Evolutionary conservation across 2,888 invertebrate genomes (phyloP), one percentile per base, ranked within the genome.

Genomic region (Sarcophaga carnaria): DNA sequence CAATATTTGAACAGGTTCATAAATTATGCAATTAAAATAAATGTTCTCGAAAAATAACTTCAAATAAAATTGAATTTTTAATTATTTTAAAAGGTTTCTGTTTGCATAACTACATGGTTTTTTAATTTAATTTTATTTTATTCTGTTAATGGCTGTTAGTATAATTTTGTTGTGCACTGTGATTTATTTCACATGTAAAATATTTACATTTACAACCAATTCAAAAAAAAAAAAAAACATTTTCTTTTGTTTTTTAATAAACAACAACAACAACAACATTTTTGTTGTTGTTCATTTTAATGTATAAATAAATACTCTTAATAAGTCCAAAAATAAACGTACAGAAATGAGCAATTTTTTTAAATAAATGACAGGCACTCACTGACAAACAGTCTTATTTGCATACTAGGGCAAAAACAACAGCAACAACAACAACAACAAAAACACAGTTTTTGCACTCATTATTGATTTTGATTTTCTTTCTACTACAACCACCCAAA

Each of bases 341-440:
- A 14, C 66, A 66, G n/a, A 75, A 82, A 77, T 66, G 64, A 66
- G 77, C 14, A 83, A 72, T 78, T 66, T 76, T 70, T 63, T 54
- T 54, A 80, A n/a, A 80, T 83, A 69, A 86, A 75, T 76, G 64
- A 60, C 74, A n/a, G 72, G 60, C 77, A 80, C 37, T 37, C 77
- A 63, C 74, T 83, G 62, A 62, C 59, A 77, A 22, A 62, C 59
- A 77, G 74, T 25, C 62, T 77, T 78, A 83, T 83, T 86, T 80
- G 74, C 86, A 83, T 78, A 80, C 27, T 80, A 83, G 78, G 77
- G 62, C 37, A 72, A 77, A 47, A n/a, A n/a, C 54, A 14, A 54
- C 4, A 17, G 1, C 54, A 54, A 54, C 4, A 14, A 5, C 25
- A 66, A 54, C 14, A 54, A 27, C 2, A 70, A 60, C 12, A 12